These are phyloP conservation scores for Apeira syringaria DNA, from an alignment of 2,888 invertebrate genomes.

Conservation along the genomic window DNA sequence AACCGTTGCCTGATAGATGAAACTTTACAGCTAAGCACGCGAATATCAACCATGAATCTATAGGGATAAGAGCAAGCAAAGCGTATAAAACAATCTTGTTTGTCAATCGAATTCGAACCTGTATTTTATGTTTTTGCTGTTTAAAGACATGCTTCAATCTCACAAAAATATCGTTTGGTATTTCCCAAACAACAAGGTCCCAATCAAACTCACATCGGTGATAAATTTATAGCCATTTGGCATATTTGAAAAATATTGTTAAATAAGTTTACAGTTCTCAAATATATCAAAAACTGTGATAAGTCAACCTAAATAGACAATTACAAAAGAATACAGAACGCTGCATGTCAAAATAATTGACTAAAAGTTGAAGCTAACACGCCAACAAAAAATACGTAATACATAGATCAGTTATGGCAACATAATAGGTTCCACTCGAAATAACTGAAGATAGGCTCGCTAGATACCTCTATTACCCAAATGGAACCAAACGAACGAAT, in stretches of 20 bases:
- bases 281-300: too few relatives aligned
- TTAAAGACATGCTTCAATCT: slow-evolving; percentile 9
- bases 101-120: neutral
- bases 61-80: neutral
- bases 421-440: neutral
- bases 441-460: neutral
- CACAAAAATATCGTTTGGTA: slow-evolving; percentile 31
- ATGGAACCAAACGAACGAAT: slow-evolving; percentile 24
- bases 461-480: slow-evolving; percentile 31
- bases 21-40: neutral
- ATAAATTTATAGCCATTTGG: slow-evolving; percentile 32
- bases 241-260: too few relatives aligned
- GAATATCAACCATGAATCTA: neutral
- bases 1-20: too few relatives aligned
- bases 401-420: slow-evolving; percentile 8
- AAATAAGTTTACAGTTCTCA: too few relatives aligned
- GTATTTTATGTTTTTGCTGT: slow-evolving; percentile 4
- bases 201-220: slow-evolving; percentile 36
- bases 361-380: neutral
- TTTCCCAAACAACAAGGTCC: slow-evolving; percentile 36
- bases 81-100: neutral
- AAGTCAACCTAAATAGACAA: too few relatives aligned
- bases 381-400: neutral
- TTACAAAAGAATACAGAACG: too few relatives aligned
- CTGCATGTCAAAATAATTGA: neutral